Evolutionary conservation across 2,797 vertebrate genomes (phyloP), one percentile per base, ranked within the genome.

Genomic region (Ataeniobius toweri): DNA sequence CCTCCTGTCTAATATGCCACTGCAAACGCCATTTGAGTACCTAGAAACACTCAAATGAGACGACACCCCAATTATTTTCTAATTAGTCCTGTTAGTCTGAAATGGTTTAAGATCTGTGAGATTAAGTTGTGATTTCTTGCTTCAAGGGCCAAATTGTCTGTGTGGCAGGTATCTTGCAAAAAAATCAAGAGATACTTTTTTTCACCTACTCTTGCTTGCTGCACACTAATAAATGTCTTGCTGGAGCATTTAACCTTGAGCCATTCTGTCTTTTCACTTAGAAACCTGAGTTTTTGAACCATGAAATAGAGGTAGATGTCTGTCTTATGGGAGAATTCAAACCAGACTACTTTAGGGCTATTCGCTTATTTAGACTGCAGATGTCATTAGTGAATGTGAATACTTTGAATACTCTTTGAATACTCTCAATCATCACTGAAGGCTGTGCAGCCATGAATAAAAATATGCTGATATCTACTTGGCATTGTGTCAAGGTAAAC

Each of bases 191-290:
- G 69, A 76, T 74, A 88, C 75, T 86, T 71, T 88, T 85, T 89
- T 73, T 71, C 74, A 85, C 74, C 68, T 85, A 83, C 82, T 77
- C 86, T 82, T 86, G 79, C 91, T 89, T 83, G 84, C 91, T 91
- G 88, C 90, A 92, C 91, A 92, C 90, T 93, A 94, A 94, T 94
- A 89, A 94, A 81, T 84, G 88, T 88, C 89, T 87, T 76, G 85
- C 89, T 85, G 78, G 87, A 91, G 82, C 92, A 78, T 93, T 94
- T 94, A 93, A 94, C 93, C 94, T 93, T 92, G 85, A 93, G 88
- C 90, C 88, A 88, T 91, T 92, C 89, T 91, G 91, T 92, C 91
- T 89, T 89, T 85, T 87, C 87, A 86, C 87, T 90, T 83, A 91
- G 87, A 91, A 91, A 90, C 79, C 81, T 67, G 81, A 88, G 84